Base-by-base conservation (phyloP, 2,888 invertebrate genomes). In the Machimus atricapillus region DNA sequence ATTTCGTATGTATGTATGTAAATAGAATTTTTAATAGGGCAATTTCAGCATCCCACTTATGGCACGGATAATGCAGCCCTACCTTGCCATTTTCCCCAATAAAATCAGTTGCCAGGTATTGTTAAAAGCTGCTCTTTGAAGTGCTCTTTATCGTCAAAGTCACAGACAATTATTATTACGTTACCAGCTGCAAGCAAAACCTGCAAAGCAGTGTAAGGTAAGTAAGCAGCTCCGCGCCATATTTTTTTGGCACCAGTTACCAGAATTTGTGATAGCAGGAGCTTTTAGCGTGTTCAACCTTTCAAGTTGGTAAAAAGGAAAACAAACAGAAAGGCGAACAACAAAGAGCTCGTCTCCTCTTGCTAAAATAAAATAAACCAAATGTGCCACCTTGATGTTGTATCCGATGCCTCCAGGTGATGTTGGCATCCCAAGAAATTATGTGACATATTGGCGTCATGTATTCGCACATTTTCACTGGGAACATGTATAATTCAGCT, bases 401-500 rank as follows among this genome's bases (percentile, higher is more conserved):
- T 78, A 23, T 40, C 19, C 43, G 78, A 78, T 78, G 78, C 23
- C 23, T 43, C 78, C 78, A 78, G 43, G 78, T 78, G 78, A 23
- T 40, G 43, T 9, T 37, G 23, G 46, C 23, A 78, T 78, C 23
- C 40, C 40, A 2, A 23, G 78, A 43, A 52, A 78, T 78, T 78
- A 78, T 23, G 43, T 78, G 78, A 78, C 43, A 43, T 78, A 43
- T 78, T 43, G 43, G 23, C 78, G 43, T 78, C 37, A 43, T 40
- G 12, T 40, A 34, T 19, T 77, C 37, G 34, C 77, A 34, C 37
- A 77, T 34, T 27, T 77, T 34, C 34, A 34, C 40, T 34, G 14
- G 40, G 14, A 78, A 43, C 46, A 78, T 43, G 78, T 43, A 78
- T 78, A 78, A 78, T 78, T 78, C 78, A 78, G 14, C 12, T 78